Base-by-base conservation (phyloP, 2,113 vertebrate species). In the Mesoclemmys tuberculata region DNA sequence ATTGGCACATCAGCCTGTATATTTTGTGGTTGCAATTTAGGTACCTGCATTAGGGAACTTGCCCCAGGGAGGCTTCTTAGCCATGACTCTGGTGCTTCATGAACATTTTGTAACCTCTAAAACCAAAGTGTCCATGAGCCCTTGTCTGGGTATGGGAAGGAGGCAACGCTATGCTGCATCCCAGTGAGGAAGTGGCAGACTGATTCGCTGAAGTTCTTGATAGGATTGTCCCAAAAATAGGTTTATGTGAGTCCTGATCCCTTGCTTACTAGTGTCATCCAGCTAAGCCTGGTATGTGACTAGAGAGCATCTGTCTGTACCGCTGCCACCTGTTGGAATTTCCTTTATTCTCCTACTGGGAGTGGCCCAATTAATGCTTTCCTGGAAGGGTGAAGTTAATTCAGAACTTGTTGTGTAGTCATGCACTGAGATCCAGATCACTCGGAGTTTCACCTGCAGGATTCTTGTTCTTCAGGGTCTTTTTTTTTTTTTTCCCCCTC, bases 181-280 rank as follows among this genome's bases (percentile, higher is more conserved):
- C 38, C 35, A 22, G 64, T 71, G 22, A 38, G 64, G n/a, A 71
- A 71, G n/a, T 71, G 35, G 35, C 19, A 10, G n/a, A 71, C n/a
- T n/a, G 19, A 68, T n/a, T 87, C 80, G n/a, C 80, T 85, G 54
- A 85, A 90, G 82, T 88, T 90, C 90, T 93, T 82, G 26, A 49
- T 95, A 93, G 92, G 89, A 3, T 58, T n/a, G 87, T 46, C 91
- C 92, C 94, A 92, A 91, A 95, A 97, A 96, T 97, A 97, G 97
- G 58, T 87, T 92, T 91, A 12, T 54, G 84, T 83, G 88, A 75
- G 35, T 97, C 56, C 95, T 97, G 93, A 96, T 97, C 95, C 92
- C 82, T 92, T 77, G 3, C 61, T 91, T 49, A 27, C 22, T 58
- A 41, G 71, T 0, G 3, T 90, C 95, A 85, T 89, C n/a, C 89